phyloP scores from a whole-genome alignment of 1,140 invertebrate species.

The Oedothorax gibbosus region DNA sequence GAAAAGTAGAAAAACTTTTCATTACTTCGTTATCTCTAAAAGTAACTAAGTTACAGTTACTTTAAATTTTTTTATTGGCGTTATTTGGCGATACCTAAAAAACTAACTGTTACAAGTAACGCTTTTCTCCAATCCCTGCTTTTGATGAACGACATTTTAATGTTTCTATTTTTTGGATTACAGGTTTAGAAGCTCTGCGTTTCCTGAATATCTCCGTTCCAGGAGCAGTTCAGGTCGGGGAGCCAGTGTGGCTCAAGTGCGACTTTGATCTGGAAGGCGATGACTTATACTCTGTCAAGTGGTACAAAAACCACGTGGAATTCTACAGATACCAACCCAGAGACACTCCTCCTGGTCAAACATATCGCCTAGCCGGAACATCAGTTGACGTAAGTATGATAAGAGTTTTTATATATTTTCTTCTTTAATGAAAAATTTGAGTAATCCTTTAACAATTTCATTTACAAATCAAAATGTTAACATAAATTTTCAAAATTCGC shows the following conservation, averaged over 20 bases:
- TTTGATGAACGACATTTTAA: no score
- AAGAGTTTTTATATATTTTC: no score
- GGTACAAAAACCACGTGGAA: conserved; percentile 65
- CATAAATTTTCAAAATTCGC: no score
- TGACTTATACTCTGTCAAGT: conserved; percentile 62
- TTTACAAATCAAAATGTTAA: no score
- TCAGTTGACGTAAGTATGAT: conserved; percentile 62
- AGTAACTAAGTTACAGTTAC: no score
- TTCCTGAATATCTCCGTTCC: conserved; percentile 63
- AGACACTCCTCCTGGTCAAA: conserved; percentile 48
- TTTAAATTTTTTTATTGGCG: no score
- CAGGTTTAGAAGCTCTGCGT: conserved; percentile 40
- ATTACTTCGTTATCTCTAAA: no score
- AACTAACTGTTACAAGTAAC: no score
- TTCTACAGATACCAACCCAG: conserved; percentile 63
- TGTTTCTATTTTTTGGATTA: not conserved
- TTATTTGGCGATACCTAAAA: no score
- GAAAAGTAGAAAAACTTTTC: no score
- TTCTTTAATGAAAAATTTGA: not conserved
- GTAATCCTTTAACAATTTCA: not conserved
- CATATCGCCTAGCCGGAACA: conserved; percentile 62
- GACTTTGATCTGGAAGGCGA: conserved; percentile 64
- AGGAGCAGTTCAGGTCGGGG: conserved; percentile 61
- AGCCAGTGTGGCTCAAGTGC: conserved; percentile 62
- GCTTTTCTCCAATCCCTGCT: no score